Conservation (phyloP, 2,888 invertebrate species). For the Hydriomena furcata region DNA sequence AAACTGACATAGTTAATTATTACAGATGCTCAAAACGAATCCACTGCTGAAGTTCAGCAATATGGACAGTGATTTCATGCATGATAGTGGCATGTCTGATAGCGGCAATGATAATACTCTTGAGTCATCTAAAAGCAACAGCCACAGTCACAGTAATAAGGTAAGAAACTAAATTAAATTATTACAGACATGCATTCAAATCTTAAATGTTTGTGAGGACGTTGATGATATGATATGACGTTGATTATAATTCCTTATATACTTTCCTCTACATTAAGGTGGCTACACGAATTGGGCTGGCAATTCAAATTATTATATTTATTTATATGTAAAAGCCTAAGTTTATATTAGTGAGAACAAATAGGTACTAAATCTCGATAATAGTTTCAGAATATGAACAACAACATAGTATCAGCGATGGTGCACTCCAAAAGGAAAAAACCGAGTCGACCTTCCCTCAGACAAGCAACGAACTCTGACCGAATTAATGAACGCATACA, state of each 20-base stretch:
- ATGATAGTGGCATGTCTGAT: constrained; percentile 69
- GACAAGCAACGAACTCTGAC: constrained; percentile 57
- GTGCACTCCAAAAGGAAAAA: constrained; percentile 73
- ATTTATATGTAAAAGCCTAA: no score
- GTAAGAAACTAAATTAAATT: constrained; percentile 14
- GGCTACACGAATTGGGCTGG: no score
- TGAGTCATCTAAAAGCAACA: constrained; percentile 60
- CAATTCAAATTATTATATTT: no score
- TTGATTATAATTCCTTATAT: no score
- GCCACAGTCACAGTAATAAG: constrained; percentile 28
- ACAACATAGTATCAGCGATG: constrained; percentile 71
- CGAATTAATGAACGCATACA: constrained; percentile 60
- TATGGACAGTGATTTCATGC: constrained; percentile 58
- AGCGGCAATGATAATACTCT: constrained; percentile 71
- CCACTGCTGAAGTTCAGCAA: constrained; percentile 66
- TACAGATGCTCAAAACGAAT: constrained; percentile 73
- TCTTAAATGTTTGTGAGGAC: no score
- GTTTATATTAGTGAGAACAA: no score
- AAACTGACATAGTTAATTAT: constrained; percentile 33
- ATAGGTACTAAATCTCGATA: no score
- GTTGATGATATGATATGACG: no score
- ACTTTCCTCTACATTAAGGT: no score
- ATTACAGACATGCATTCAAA: no score
- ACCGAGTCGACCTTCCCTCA: constrained; percentile 57
- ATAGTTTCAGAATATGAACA: constrained; percentile 69